A percentile compares a stretch with the other conserved stretches of the same genome.
phyloP scores from a whole-genome alignment of 2,113 vertebrate genomes.

The Triplophysa siluroides region DNA sequence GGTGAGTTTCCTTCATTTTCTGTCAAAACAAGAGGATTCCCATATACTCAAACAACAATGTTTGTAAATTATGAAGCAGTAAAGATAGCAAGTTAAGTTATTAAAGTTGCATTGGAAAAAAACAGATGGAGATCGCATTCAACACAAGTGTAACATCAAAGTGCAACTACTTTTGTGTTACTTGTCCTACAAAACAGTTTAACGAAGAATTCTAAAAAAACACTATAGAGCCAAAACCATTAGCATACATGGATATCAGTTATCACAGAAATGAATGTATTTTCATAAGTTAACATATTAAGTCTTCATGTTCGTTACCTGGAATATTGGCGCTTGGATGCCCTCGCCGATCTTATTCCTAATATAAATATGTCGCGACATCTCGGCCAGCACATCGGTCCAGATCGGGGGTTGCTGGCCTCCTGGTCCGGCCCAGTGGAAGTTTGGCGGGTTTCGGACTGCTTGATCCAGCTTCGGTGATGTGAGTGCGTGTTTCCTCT shows the following conservation, averaged over 20 bases:
- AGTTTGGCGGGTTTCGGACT: conserved; percentile 66
- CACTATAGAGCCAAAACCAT: too few species aligned
- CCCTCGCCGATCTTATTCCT: conserved; percentile 82
- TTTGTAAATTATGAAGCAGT: neutral
- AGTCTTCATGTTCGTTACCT: conserved; percentile 67
- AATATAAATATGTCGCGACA: conserved; percentile 85
- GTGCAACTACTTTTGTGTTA: neutral
- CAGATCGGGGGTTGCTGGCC: conserved; percentile 70
- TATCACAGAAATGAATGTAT: too few species aligned
- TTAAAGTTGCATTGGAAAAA: neutral
- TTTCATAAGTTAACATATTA: neutral
- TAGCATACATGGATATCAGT: too few species aligned
- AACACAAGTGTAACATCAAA: neutral
- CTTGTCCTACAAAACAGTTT: neutral
- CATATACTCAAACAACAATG: neutral
- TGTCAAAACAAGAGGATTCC: neutral
- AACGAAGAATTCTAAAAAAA: too few species aligned
- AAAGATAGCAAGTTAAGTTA: too few species aligned
- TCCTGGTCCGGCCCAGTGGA: conserved; percentile 73
- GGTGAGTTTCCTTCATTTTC: neutral
- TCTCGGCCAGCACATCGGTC: conserved; percentile 80
- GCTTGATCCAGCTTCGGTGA: conserved; percentile 75
- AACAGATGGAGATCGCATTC: too few species aligned
- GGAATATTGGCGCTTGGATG: conserved; percentile 80
- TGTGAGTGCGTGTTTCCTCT: conserved; percentile 39